These are phyloP conservation scores for Brachypodius melanocephalos DNA, from an alignment of 2,113 vertebrate species.

Conservation along the genomic window DNA sequence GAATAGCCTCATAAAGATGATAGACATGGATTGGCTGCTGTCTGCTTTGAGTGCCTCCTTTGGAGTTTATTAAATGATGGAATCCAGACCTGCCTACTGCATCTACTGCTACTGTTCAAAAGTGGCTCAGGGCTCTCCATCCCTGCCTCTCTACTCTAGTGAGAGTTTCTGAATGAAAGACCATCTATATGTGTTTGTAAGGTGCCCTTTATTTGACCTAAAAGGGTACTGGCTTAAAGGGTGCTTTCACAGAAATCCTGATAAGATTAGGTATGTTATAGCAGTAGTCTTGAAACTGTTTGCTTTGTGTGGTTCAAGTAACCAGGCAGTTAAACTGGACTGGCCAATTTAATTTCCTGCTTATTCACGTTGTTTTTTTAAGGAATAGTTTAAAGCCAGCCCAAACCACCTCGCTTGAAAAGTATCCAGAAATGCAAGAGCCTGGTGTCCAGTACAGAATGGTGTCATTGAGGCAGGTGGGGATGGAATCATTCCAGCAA, in stretches of 20 bases:
- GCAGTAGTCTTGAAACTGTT: slow-evolving; percentile 34
- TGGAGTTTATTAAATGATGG: neutral
- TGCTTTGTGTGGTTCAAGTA: slow-evolving; percentile 38
- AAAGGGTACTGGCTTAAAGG: slow-evolving; percentile 23
- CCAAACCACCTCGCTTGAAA: slow-evolving; percentile 44
- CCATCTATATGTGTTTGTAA: slow-evolving; percentile 42
- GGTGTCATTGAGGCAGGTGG: slow-evolving; percentile 22
- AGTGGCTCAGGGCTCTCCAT: neutral
- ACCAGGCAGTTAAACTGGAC: neutral
- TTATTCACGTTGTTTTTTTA: neutral
- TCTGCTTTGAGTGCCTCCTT: slow-evolving; percentile 24
- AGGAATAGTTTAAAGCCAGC: slow-evolving; percentile 41
- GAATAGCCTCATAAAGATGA: neutral
- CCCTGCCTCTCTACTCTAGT: neutral
- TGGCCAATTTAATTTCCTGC: slow-evolving; percentile 51
- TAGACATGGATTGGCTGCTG: neutral
- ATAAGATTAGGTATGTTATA: slow-evolving; percentile 56
- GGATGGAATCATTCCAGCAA: neutral
- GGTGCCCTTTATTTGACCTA: slow-evolving; percentile 51
- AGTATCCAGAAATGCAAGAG: slow-evolving; percentile 22
- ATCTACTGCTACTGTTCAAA: slow-evolving; percentile 27
- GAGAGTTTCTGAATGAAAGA: slow-evolving; percentile 38
- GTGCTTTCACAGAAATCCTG: slow-evolving; percentile 47
- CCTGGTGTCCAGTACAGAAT: slow-evolving; percentile 3
- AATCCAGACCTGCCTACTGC: neutral